Evolutionary conservation across 1,140 invertebrate genomes (phyloP).

Genomic region (Anastatus disparis): DNA sequence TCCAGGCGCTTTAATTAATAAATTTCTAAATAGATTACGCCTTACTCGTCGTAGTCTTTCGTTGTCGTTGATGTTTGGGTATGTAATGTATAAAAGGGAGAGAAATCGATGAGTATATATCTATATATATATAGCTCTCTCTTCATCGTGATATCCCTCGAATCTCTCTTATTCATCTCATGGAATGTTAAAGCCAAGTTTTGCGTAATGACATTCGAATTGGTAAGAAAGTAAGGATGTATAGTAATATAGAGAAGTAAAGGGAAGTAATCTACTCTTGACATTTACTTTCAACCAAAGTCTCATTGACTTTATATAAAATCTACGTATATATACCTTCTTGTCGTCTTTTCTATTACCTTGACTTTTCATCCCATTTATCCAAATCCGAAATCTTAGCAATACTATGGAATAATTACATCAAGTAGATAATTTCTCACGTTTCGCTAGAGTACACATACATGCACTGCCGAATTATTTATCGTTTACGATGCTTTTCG

Average conservation of each 20-base stretch:
- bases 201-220: constrained; percentile 7
- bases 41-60: no score
- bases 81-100: not conserved
- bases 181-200: not conserved
- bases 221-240: not conserved
- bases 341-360: not conserved
- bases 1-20: constrained; percentile 13
- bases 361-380: no score
- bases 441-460: not conserved
- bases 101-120: not conserved
- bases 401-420: not conserved
- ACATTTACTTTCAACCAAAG: not conserved
- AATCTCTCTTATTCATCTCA: not conserved
- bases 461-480: not conserved
- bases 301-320: no score
- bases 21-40: constrained; percentile 35
- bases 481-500: no score
- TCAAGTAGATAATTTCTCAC: not conserved
- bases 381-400: not conserved
- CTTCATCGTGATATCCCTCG: not conserved
- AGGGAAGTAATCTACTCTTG: not conserved
- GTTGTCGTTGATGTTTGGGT: not conserved
- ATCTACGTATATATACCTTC: no score
- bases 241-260: no score
- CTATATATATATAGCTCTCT: no score